Base-by-base conservation (phyloP, 1,140 invertebrate genomes). In the Daktulosphaira vitifoliae region DNA sequence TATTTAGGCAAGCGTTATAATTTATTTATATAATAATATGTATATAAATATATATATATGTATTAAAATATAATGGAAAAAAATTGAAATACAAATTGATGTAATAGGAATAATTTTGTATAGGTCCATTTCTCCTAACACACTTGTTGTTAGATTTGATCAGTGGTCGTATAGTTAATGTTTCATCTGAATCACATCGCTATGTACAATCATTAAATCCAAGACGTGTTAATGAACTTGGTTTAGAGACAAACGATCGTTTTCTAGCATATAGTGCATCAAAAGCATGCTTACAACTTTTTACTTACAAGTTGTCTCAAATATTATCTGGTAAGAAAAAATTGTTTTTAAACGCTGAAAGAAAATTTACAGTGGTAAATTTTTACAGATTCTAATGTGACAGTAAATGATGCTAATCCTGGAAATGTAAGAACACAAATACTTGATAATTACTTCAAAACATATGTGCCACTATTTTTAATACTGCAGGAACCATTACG, bases 171-270 rank as follows among this genome's bases (percentile, higher is more conserved):
- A 83, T 94, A 48, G 74, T 93, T 15, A 84, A 85, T 73, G 81
- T 94, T 15, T 81, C 88, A 1, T 87, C 87, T 72, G 72, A 81
- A 23, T 83, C 85, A 1, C 85, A 93, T 74, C 20, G 37, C 20
- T 65, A 11, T 18, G 20, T 50, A 16, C 26, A 23, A 11, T 13
- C 9, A 20, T 6, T 54, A 20, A 6, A 39, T 16, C 29, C 51
- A 18, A 53, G n/a, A 52, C 2, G 3, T 5, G 18, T 23, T 6
- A 20, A 23, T 33, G 2, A 39, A 6, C 20, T 38, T 18, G 18
- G 33, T 13, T 4, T 11, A 33, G 8, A 4, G 20, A 20, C 2
- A 20, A 5, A 11, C 20, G 20, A 20, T 9, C 44, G n/a, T 16
- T 54, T 56, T 54, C 8, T 16, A 6, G 26, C 20, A 8, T 42